Percentiles rank a stretch among this genome's conserved stretches.
These are phyloP conservation scores for Trachymyrmex cornetzi DNA, from an alignment of 1,140 invertebrate species.

Conservation along the genomic window DNA sequence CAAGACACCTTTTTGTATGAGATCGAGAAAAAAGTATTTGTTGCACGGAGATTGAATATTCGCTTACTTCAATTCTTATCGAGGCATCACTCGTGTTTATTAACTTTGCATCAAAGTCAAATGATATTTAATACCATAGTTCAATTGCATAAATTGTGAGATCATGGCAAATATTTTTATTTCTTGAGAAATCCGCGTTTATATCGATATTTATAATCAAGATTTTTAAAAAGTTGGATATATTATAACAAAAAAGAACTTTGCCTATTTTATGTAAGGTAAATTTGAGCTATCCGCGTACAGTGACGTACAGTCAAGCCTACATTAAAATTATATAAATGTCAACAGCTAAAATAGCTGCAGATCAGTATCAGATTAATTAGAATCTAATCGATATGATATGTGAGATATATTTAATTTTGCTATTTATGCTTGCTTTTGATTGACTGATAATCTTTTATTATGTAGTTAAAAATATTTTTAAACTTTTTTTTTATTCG, in stretches of 20 bases:
- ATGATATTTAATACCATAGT: not conserved
- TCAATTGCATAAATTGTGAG: not conserved
- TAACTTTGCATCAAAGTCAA: not conserved
- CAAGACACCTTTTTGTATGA: not conserved
- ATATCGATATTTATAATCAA: not conserved
- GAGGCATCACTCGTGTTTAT: not conserved
- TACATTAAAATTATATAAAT: too few relatives aligned
- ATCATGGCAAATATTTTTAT: conserved; percentile 12
- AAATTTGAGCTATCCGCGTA: too few relatives aligned
- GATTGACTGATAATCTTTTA: too few relatives aligned
- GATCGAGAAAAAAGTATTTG: conserved; percentile 47
- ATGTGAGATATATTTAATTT: too few relatives aligned
- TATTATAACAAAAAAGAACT: not conserved
- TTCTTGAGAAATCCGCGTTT: not conserved
- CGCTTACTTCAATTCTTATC: not conserved
- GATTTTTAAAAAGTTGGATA: not conserved
- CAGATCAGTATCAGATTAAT: too few relatives aligned
- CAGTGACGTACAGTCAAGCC: too few relatives aligned
- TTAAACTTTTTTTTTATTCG: too few relatives aligned
- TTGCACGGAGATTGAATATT: conserved; percentile 24
- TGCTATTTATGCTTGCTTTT: too few relatives aligned
- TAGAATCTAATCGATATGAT: too few relatives aligned
- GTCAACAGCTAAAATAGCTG: too few relatives aligned
- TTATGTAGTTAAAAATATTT: too few relatives aligned
- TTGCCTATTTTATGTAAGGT: too few relatives aligned